These are phyloP conservation scores for Lasioglossum lativentre DNA, from an alignment of 2,888 invertebrate genomes.

Conservation along the genomic window DNA sequence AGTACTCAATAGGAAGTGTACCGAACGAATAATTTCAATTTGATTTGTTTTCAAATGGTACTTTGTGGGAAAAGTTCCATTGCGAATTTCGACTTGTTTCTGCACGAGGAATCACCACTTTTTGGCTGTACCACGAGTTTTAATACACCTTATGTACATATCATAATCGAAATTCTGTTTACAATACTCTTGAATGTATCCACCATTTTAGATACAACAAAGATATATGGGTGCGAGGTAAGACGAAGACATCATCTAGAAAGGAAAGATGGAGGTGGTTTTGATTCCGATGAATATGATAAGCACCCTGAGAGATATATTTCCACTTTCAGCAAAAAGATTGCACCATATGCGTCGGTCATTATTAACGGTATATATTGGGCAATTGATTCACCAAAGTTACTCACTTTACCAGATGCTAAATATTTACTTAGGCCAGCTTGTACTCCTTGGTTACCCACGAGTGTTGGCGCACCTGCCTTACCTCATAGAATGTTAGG, in stretches of 20 bases:
- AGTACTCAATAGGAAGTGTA: no score
- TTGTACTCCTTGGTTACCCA: conserved; percentile 96
- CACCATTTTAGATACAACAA: conserved; percentile 92
- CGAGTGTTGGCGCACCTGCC: conserved; percentile 94
- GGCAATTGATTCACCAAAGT: conserved; percentile 98
- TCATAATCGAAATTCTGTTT: neutral
- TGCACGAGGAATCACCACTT: neutral
- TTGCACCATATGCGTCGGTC: conserved; percentile 98
- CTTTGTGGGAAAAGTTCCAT: neutral
- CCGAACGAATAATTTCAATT: neutral
- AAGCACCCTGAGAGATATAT: conserved; percentile 97
- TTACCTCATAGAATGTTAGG: conserved; percentile 96
- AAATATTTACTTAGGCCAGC: conserved; percentile 96
- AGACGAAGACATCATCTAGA: conserved; percentile 97
- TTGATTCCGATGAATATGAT: conserved; percentile 95
- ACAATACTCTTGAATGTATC: neutral
- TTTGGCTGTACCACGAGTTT: neutral
- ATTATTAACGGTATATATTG: conserved; percentile 99
- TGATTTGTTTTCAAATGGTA: neutral
- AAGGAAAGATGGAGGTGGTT: conserved; percentile 96
- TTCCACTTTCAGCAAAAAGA: conserved; percentile 97
- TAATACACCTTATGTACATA: neutral
- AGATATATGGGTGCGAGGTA: conserved; percentile 98
- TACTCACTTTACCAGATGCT: conserved; percentile 98
- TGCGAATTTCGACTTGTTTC: neutral